Base-by-base conservation (phyloP, 2,888 invertebrate species). In the Melipona bicolor region DNA sequence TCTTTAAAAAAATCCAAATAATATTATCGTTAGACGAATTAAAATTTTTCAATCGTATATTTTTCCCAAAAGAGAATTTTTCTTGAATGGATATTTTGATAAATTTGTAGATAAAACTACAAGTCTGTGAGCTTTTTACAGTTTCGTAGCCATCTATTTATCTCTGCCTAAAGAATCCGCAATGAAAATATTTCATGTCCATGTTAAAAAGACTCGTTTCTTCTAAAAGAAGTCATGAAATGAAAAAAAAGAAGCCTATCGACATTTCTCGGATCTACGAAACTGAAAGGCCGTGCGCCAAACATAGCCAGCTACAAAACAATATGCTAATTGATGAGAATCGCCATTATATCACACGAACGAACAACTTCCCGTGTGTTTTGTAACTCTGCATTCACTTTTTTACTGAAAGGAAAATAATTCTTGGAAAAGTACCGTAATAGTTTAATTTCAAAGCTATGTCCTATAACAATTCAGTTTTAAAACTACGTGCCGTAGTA, bases 301-400 rank as follows among this genome's bases (percentile, higher is more conserved):
- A 83, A 83, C 27, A 56, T 76, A 59, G 82, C 13, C 27, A 59
- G n/a, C 54, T 54, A 62, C 76, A 64, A 72, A 81, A 72, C 72
- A 19, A 43, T 64, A 73, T 52, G 76, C 50, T 56, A 81, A 81
- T 59, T 1, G 32, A 27, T 43, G n/a, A 74, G 15, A 56, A 49
- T 52, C 71, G 72, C 56, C 67, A n/a, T 50, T 71, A 65, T 84
- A 72, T 78, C 71, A 72, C 65, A 24, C 43, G 13, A n/a, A 24
- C 54, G 2, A 71, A 11, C 69, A n/a, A 64, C 74, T 84, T 77
- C 85, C 84, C 64, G n/a, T n/a, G 49, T 71, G 43, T 84, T 79
- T 77, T 67, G 70, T 71, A 79, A 84, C 68, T 4, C 3, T 13
- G 11, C 54, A 5, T 36, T 56, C 59, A 54, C 49, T 59, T 13